phyloP scores from a whole-genome alignment of 2,113 vertebrate genomes.

The Clarias macrocephalus region DNA sequence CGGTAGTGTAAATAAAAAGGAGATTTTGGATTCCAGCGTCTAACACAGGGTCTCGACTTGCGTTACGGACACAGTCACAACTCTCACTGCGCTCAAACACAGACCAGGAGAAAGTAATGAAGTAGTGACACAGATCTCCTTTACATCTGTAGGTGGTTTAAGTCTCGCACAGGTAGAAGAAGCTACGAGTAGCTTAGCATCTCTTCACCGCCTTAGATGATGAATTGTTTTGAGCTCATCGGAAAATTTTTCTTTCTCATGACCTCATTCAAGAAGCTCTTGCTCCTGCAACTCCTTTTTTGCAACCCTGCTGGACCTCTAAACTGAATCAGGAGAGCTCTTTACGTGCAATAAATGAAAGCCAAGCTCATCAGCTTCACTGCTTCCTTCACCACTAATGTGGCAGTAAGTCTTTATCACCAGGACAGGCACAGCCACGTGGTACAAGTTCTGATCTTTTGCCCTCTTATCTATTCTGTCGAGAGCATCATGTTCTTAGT shows the following conservation, averaged over 20 bases:
- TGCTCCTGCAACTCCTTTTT: not conserved
- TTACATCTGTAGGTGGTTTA: not conserved
- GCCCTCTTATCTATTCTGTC: not conserved
- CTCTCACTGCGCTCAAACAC: not conserved
- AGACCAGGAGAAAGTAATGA: not conserved
- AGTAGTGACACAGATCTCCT: not conserved
- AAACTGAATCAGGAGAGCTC: not conserved
- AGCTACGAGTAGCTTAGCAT: not conserved
- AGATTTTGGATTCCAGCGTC: not conserved
- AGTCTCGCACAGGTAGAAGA: not conserved
- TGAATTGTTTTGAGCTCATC: not conserved
- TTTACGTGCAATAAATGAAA: not conserved
- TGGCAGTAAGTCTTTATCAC: not conserved
- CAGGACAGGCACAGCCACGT: not conserved
- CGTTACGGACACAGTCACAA: not conserved
- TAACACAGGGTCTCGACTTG: not conserved
- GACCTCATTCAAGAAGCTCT: not conserved
- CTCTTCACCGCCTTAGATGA: not conserved
- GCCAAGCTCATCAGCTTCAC: not conserved
- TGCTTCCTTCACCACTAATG: not conserved
- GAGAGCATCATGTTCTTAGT: not conserved
- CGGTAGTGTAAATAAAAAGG: not conserved
- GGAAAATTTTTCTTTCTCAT: not conserved
- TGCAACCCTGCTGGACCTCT: not conserved
- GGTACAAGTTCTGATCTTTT: not conserved